Conservation (phyloP, 2,113 vertebrate genomes). For the Sphaerodactylus townsendi region DNA sequence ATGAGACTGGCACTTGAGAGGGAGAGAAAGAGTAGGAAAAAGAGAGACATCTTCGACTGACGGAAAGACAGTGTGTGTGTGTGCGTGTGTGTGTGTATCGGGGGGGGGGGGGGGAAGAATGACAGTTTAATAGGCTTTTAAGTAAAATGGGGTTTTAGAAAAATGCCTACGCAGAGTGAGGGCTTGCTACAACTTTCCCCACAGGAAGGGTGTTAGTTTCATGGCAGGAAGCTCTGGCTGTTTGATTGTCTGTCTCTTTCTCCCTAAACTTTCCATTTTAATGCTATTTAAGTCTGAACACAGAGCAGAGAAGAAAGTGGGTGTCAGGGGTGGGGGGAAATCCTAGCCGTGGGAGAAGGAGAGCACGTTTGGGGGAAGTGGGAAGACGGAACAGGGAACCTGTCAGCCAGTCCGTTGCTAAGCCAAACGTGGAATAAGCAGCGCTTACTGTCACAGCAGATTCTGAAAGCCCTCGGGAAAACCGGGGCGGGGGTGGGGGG, state of each 20-base stretch:
- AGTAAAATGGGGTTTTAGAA: conserved; percentile 15
- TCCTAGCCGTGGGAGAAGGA: conserved; percentile 55
- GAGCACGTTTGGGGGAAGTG: conserved; percentile 9
- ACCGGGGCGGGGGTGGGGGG: conserved; percentile 58
- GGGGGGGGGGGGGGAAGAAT: conserved; percentile 1
- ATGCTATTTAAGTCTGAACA: conserved; percentile 56
- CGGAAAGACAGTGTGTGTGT: too few species aligned
- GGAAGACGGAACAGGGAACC: conserved; percentile 44
- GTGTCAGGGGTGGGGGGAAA: background rate
- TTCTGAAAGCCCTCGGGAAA: conserved; percentile 45
- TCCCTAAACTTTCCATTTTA: conserved; percentile 51
- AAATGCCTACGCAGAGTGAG: background rate
- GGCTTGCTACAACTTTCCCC: conserved; percentile 10
- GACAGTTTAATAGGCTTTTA: conserved; percentile 48
- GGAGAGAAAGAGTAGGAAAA: background rate
- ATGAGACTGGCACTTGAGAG: conserved; percentile 33
- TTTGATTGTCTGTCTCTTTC: rapidly evolving
- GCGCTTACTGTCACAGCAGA: conserved; percentile 69
- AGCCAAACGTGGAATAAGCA: conserved; percentile 65
- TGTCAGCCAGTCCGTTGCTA: conserved; percentile 48
- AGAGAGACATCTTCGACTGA: conserved; percentile 45
- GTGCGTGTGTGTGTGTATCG: too few species aligned
- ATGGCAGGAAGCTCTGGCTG: conserved; percentile 43
- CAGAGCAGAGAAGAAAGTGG: conserved; percentile 55
- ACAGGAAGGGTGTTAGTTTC: conserved; percentile 23